Evolutionary conservation across 2,888 invertebrate genomes (phyloP).

Genomic region (Liopterus haemorrhoidalis): DNA sequence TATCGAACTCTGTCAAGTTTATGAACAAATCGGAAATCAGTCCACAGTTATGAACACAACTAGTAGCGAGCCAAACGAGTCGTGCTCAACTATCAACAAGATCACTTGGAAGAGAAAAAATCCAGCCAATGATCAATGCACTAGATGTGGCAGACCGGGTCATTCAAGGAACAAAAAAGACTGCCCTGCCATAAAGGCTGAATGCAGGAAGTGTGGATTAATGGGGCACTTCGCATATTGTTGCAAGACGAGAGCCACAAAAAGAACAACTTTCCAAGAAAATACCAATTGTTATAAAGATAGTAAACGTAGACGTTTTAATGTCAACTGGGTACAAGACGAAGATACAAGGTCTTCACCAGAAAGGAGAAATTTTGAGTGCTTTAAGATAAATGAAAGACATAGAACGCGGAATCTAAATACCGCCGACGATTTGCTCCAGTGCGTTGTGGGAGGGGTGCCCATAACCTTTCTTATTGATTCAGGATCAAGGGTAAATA

Average conservation of each 20-base stretch:
- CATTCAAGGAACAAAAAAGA: constrained; percentile 9
- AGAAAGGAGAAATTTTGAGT: constrained; percentile 8
- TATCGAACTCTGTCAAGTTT: constrained; percentile 17
- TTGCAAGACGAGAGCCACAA: constrained; percentile 20
- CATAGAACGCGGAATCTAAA: neutral
- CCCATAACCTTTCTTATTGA: constrained; percentile 27
- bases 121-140: constrained; percentile 2
- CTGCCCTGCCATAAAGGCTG: constrained; percentile 21
- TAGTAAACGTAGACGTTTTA: no score
- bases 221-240: constrained; percentile 23
- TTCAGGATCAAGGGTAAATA: constrained; percentile 28
- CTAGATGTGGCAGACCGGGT: constrained; percentile 19
- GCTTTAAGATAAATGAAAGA: constrained; percentile 13
- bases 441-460: constrained; percentile 27
- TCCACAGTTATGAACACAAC: constrained; percentile 46
- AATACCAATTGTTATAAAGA: no score
- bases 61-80: neutral
- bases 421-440: constrained; percentile 25
- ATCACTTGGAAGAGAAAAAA: neutral
- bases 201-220: constrained; percentile 24
- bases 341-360: neutral
- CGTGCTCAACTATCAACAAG: neutral
- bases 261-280: no score
- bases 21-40: constrained; percentile 51
- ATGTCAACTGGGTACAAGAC: neutral